Evolutionary conservation across 2,797 vertebrate species (phyloP).

Genomic region (Otus scops): DNA sequence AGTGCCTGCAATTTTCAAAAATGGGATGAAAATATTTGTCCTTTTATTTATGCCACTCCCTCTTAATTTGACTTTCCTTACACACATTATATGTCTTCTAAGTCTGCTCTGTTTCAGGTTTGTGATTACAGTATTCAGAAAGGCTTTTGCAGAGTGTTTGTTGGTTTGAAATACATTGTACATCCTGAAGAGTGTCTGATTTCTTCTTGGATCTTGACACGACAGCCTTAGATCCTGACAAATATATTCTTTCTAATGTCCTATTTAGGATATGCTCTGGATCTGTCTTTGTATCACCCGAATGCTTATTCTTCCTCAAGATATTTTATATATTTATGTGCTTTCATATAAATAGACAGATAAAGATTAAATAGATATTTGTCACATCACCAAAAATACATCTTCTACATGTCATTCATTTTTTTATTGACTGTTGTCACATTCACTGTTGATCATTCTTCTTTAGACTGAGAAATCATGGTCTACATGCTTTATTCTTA

Average conservation of each 20-base stretch:
- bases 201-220: not conserved
- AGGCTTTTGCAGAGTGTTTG: not conserved
- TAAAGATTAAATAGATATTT: not conserved
- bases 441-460: not conserved
- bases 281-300: not conserved
- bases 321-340: not conserved
- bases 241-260: not conserved
- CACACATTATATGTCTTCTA: not conserved
- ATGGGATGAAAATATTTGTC: not conserved
- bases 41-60: accelerated
- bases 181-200: not conserved
- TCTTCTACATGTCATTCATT: not conserved
- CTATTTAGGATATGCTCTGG: not conserved
- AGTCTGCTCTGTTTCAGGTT: not conserved
- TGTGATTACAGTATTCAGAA: not conserved
- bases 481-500: not conserved
- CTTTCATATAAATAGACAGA: not conserved
- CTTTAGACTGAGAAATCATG: not conserved
- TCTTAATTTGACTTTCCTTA: not conserved
- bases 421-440: not conserved
- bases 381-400: not conserved
- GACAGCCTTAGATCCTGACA: not conserved
- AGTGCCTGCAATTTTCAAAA: not conserved
- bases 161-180: not conserved
- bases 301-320: not conserved